Conservation (phyloP, 2,888 invertebrate species). For the Bombylius major region DNA sequence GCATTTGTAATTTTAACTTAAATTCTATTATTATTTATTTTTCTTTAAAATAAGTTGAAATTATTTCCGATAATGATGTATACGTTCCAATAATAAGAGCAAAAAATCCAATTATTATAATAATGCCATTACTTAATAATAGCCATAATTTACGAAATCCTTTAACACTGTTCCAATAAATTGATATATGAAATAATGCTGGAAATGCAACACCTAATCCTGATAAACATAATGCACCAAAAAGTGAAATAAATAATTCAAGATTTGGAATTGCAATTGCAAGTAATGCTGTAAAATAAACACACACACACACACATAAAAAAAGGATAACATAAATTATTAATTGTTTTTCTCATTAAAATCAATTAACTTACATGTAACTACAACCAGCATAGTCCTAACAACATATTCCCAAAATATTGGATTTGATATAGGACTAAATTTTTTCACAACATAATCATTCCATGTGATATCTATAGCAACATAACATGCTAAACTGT, state of each 20-base stretch:
- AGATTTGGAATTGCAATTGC: slow-evolving; percentile 78
- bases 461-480: slow-evolving; percentile 90
- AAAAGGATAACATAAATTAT: background rate
- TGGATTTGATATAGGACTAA: slow-evolving; percentile 48
- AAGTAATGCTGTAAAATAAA: slow-evolving; percentile 52
- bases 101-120: slow-evolving; percentile 51
- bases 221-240: slow-evolving; percentile 82
- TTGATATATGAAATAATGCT: slow-evolving; percentile 72
- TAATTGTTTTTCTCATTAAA: background rate
- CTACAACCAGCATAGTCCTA: slow-evolving; percentile 61
- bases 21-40: background rate
- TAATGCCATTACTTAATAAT: slow-evolving; percentile 46
- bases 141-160: slow-evolving; percentile 45
- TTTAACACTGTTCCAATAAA: slow-evolving; percentile 58
- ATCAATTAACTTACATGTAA: slow-evolving; percentile 62
- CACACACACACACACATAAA: no score
- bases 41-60: slow-evolving; percentile 39
- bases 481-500: slow-evolving; percentile 89
- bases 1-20: no score
- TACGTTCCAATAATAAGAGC: slow-evolving; percentile 59
- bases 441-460: slow-evolving; percentile 48
- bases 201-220: slow-evolving; percentile 83
- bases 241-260: slow-evolving; percentile 65
- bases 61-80: slow-evolving; percentile 52
- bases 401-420: slow-evolving; percentile 62